Conservation (phyloP, 2,888 invertebrate species). For the Caenorhabditis sp. region DNA sequence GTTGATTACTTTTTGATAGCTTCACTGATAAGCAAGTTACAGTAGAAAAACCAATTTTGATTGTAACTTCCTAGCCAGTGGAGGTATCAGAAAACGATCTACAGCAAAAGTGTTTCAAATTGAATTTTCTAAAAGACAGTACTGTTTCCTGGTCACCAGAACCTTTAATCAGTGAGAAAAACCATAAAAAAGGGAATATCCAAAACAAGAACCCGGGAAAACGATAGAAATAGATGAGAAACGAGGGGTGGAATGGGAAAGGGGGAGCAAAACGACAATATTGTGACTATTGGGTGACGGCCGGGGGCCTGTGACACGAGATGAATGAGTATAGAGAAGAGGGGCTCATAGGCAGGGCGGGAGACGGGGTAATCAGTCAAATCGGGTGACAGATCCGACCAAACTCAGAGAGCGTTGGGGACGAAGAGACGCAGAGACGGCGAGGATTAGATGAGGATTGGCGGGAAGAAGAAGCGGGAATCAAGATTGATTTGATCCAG, state of each 20-base stretch:
- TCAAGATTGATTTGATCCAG: too few species aligned
- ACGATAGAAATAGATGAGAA: conserved; percentile 40
- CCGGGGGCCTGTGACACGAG: conserved; percentile 11
- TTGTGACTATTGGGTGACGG: conserved; percentile 59
- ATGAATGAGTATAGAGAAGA: conserved; percentile 19
- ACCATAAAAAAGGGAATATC: not conserved
- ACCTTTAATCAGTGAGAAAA: too few species aligned
- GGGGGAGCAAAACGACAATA: conserved; percentile 53
- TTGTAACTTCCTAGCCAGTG: not conserved
- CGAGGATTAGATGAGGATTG: conserved; percentile 4
- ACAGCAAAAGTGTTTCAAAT: too few species aligned
- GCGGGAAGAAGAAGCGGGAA: not conserved
- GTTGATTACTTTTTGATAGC: not conserved
- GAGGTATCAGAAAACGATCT: not conserved
- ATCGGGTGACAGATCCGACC: conserved; percentile 47
- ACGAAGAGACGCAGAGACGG: conserved; percentile 7
- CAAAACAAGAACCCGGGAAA: not conserved
- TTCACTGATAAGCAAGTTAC: too few species aligned
- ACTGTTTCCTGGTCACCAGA: too few species aligned
- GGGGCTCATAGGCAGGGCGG: conserved; percentile 33
- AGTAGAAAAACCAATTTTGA: too few species aligned
- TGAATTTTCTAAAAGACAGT: too few species aligned
- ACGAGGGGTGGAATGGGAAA: conserved; percentile 26
- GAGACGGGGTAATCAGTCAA: conserved; percentile 64
- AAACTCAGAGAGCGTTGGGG: not conserved